Evolutionary conservation across 2,113 vertebrate genomes (phyloP), one percentile per base, ranked within the genome.

Genomic region (Perca schrenkii): DNA sequence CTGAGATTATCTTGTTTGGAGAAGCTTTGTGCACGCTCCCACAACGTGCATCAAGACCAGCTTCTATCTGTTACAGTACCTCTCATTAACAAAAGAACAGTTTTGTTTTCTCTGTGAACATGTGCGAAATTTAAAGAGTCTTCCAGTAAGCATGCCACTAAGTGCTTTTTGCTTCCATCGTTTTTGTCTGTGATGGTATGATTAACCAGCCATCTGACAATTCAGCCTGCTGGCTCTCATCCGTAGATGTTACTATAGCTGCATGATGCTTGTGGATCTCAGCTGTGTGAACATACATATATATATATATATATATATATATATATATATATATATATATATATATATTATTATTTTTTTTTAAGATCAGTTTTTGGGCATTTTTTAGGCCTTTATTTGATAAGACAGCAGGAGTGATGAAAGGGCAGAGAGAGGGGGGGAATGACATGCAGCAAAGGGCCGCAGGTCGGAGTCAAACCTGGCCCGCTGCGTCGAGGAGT

Each of bases 1-100:
- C 19, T 22, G 8, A 89, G 77, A 84, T 82, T 15, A 82, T 65
- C 49, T 72, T 67, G 66, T 79, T 75, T 82, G 70, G 40, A 75
- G 60, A 79, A 1, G 64, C 56, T 81, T 46, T 78, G 69, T 74
- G 25, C 16, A 1, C 5, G 50, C n/a, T 73, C 54, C 57, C 43
- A 58, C 63, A 57, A 22, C 1, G 8, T 61, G 66, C 52, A 64
- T 21, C 19, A 46, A 69, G 63, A 69, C 21, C 21, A 21, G 57
- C 64, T 65, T 8, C 25, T 57, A 49, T 58, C 61, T 21, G 62
- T 17, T 28, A 40, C 67, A 77, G 19, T 15, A 21, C 22, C 4
- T 52, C 78, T 84, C 53, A 74, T 81, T 78, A 81, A 46, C 3
- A 1, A 34, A 40, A 15, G 19, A 64, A 54, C 46, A 6, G 1